These are phyloP conservation scores for Noctua comes DNA, from an alignment of 2,888 invertebrate species.

Conservation along the genomic window DNA sequence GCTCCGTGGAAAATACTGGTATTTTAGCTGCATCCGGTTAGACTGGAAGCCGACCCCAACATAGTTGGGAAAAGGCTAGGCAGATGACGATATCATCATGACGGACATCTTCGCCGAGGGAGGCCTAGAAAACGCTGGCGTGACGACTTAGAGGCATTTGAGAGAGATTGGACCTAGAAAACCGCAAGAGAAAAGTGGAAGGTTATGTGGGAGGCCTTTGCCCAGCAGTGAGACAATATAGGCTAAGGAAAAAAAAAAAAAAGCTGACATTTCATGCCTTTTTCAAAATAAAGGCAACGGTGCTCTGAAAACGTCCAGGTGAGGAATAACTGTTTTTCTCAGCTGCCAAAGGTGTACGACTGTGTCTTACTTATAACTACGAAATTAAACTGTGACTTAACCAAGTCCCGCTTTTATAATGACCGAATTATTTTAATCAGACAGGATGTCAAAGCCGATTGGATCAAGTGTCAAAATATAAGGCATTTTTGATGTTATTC, in stretches of 20 bases:
- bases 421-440: constrained; percentile 44
- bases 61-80: too few species aligned
- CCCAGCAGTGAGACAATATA: background rate
- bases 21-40: too few species aligned
- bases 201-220: background rate
- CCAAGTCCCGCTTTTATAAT: constrained; percentile 21
- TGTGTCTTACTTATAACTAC: background rate
- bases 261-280: background rate
- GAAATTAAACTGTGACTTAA: constrained; percentile 5
- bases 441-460: constrained; percentile 41
- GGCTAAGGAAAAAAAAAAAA: background rate
- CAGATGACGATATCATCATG: background rate
- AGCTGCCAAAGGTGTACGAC: background rate
- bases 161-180: background rate
- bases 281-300: background rate
- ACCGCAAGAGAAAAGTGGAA: background rate
- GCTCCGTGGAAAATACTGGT: too few species aligned
- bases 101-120: background rate
- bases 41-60: too few species aligned
- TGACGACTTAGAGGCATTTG: background rate
- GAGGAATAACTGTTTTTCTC: background rate
- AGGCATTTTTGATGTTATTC: constrained; percentile 44
- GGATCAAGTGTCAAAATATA: constrained; percentile 26
- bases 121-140: background rate
- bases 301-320: background rate